Conservation (phyloP, 64 coral and sea anemone species). For the Platygyra sinensis region DNA sequence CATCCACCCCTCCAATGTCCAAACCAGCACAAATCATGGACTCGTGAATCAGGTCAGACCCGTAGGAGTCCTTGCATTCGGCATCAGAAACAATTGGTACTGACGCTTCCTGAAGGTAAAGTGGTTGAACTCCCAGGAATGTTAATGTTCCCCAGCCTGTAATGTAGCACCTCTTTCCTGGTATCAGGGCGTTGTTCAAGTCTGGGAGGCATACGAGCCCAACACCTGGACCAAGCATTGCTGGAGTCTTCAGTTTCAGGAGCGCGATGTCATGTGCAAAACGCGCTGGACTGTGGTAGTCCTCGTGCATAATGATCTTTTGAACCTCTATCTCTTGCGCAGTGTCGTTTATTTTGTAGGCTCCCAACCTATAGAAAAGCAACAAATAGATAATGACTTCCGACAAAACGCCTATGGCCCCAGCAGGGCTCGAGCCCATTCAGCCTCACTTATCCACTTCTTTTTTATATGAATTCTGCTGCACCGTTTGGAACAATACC, state of each 20-base stretch:
- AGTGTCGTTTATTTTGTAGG: slow-evolving; percentile 1
- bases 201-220: not conserved
- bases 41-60: too few species aligned
- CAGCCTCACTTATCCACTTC: too few species aligned
- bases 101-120: too few species aligned
- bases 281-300: not conserved
- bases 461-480: too few species aligned
- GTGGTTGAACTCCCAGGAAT: not conserved
- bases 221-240: not conserved
- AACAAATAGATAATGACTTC: not conserved
- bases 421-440: too few species aligned
- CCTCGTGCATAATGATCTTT: not conserved
- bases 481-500: too few species aligned
- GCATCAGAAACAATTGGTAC: too few species aligned
- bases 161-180: slow-evolving; percentile 3
- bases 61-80: too few species aligned
- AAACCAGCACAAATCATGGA: too few species aligned
- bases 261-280: not conserved
- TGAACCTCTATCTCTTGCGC: not conserved
- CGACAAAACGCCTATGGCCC: too few species aligned
- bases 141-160: slow-evolving; percentile 52
- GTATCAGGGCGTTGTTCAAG: not conserved
- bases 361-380: not conserved
- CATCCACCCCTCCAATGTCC: too few species aligned
- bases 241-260: not conserved